These are phyloP conservation scores for Xestoiulus laeticollis DNA, from an alignment of 2,888 invertebrate species.

Conservation along the genomic window DNA sequence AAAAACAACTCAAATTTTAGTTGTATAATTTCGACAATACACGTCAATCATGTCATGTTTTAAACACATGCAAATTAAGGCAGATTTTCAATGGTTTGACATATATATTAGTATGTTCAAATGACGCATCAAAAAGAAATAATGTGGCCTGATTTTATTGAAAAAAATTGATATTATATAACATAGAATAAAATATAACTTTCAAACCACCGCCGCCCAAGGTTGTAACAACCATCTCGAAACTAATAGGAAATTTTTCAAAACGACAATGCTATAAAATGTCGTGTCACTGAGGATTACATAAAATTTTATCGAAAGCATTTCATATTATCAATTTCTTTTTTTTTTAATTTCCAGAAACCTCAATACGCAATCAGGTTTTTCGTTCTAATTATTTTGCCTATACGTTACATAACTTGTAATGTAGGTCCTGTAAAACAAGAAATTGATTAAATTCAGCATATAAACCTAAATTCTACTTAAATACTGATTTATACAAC, in stretches of 20 bases:
- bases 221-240: neutral
- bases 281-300: neutral
- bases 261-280: neutral
- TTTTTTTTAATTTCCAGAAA: neutral
- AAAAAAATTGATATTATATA: neutral
- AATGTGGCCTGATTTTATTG: neutral
- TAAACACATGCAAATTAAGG: too few species aligned
- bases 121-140: neutral
- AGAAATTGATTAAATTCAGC: slow-evolving; percentile 19
- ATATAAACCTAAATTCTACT: slow-evolving; percentile 8
- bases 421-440: neutral
- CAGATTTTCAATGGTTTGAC: too few species aligned
- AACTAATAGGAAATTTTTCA: neutral
- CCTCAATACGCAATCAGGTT: slow-evolving; percentile 2
- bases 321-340: neutral
- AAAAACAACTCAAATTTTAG: too few species aligned
- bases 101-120: too few species aligned
- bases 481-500: neutral
- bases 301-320: neutral
- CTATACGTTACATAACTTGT: neutral
- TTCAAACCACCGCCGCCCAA: neutral
- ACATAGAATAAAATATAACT: neutral
- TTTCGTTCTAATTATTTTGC: neutral
- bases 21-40: too few species aligned
- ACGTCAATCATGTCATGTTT: too few species aligned